Conservation (phyloP, 2,888 invertebrate genomes). For the Aromia moschata region DNA sequence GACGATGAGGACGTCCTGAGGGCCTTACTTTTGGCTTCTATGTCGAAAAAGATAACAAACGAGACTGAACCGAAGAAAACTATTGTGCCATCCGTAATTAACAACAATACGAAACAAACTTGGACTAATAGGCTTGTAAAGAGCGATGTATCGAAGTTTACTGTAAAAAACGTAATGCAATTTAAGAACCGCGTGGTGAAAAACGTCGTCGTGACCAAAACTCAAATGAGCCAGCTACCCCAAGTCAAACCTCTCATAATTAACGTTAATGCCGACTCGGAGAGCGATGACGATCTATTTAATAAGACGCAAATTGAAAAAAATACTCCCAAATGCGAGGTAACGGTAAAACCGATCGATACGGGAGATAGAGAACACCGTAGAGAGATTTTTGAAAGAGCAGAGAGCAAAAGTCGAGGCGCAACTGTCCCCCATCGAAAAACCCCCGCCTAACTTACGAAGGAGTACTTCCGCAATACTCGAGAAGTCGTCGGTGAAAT, state of each 20-base stretch:
- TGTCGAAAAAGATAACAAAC: constrained; percentile 67
- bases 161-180: background rate
- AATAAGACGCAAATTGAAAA: constrained; percentile 23
- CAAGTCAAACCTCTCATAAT: constrained; percentile 60
- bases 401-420: constrained; percentile 59
- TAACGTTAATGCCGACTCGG: constrained; percentile 56
- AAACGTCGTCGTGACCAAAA: constrained; percentile 19
- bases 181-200: constrained; percentile 23
- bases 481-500: constrained; percentile 56
- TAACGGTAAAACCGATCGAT: constrained; percentile 24
- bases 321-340: constrained; percentile 1
- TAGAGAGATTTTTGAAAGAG: constrained; percentile 58
- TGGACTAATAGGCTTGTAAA: constrained; percentile 1
- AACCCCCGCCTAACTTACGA: constrained; percentile 5
- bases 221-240: constrained; percentile 34
- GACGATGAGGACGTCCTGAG: constrained; percentile 71
- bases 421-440: constrained; percentile 29
- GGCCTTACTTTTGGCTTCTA: constrained; percentile 68
- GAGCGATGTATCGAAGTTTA: background rate
- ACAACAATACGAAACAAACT: constrained; percentile 24
- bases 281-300: constrained; percentile 50
- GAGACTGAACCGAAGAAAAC: constrained; percentile 21
- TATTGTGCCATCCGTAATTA: constrained; percentile 9
- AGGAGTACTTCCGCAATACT: constrained; percentile 24
- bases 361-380: constrained; percentile 44